Evolutionary conservation across 2,113 vertebrate genomes (phyloP).

Genomic region (Bubo bubo): DNA sequence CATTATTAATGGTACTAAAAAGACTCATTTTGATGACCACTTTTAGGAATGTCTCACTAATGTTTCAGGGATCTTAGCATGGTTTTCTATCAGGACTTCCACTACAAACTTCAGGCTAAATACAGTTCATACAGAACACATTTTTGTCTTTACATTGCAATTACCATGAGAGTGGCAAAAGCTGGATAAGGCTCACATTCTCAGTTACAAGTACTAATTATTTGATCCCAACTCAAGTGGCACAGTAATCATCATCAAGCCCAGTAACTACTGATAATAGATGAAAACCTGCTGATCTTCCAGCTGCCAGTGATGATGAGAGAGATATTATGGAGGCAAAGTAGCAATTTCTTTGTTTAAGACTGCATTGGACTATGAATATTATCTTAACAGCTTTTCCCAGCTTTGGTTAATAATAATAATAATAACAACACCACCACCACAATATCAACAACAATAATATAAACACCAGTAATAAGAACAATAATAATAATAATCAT

Average conservation of each 20-base stretch:
- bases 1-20: neutral
- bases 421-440: neutral
- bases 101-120: neutral
- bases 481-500: neutral
- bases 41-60: neutral
- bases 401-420: neutral
- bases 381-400: neutral
- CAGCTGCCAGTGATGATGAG: constrained; percentile 49
- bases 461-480: too few species aligned
- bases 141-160: neutral
- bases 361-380: neutral
- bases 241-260: constrained; percentile 40
- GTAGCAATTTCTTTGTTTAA: constrained; percentile 22
- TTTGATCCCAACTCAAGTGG: neutral
- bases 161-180: neutral
- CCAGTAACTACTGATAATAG: constrained; percentile 57
- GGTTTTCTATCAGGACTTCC: neutral
- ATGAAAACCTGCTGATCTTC: constrained; percentile 49
- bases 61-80: neutral
- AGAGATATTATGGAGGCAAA: neutral
- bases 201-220: constrained; percentile 37
- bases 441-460: neutral
- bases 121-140: neutral
- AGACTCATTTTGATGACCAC: neutral
- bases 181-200: neutral